Evolutionary conservation across 2,113 vertebrate genomes (phyloP).

Genomic region (Sula dactylatra): DNA sequence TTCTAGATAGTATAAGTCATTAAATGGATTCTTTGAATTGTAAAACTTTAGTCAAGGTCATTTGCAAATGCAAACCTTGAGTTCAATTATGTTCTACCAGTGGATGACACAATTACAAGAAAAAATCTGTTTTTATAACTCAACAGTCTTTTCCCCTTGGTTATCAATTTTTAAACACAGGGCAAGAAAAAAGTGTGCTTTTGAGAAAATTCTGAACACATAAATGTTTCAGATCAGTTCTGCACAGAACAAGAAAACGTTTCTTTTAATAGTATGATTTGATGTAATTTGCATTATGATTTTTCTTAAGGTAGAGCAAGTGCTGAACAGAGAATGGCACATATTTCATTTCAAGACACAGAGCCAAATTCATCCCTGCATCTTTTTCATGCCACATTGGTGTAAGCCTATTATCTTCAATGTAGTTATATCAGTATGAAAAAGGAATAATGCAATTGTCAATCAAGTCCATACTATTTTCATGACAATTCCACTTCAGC

Average conservation of each 20-base stretch:
- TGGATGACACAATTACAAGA: slow-evolving; percentile 65
- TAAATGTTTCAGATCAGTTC: slow-evolving; percentile 42
- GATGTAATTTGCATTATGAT: slow-evolving; percentile 58
- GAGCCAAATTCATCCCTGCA: slow-evolving; percentile 36
- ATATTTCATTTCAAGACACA: slow-evolving; percentile 48
- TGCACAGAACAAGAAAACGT: slow-evolving; percentile 31
- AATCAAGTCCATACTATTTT: slow-evolving; percentile 45
- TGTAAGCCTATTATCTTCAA: slow-evolving; percentile 41
- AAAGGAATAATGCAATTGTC: slow-evolving; percentile 43
- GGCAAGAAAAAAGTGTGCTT: slow-evolving; percentile 33
- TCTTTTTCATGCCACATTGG: slow-evolving; percentile 33
- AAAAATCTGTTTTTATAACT: background rate
- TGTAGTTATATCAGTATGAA: slow-evolving; percentile 8
- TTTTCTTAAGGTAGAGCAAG: slow-evolving; percentile 64
- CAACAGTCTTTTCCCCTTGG: slow-evolving; percentile 53
- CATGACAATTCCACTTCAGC: slow-evolving; percentile 67
- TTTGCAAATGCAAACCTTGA: slow-evolving; percentile 51
- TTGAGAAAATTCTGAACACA: slow-evolving; percentile 65
- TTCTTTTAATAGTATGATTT: slow-evolving; percentile 47
- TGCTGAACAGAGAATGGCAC: slow-evolving; percentile 33
- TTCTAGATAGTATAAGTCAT: slow-evolving; percentile 44
- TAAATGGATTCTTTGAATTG: slow-evolving; percentile 48
- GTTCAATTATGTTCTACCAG: slow-evolving; percentile 52
- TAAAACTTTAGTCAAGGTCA: slow-evolving; percentile 70
- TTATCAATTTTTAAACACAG: slow-evolving; percentile 76